Conservation (phyloP, 2,888 invertebrate species). For the Invenusta paracnida region DNA sequence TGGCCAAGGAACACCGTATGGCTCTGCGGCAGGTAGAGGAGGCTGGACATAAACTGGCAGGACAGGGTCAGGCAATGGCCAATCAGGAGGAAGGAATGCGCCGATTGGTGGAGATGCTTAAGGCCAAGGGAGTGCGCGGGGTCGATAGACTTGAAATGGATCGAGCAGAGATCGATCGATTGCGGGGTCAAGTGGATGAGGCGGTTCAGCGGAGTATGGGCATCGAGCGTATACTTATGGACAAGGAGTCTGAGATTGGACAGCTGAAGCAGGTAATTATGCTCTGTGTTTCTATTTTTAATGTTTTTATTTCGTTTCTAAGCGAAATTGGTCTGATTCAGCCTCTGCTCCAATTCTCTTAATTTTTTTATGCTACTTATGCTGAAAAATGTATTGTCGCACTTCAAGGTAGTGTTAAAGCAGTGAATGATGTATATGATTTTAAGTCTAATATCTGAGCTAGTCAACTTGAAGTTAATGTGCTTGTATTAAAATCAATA, state of each 20-base stretch:
- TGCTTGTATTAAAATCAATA: too few relatives aligned
- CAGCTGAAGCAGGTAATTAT: slow-evolving; percentile 11
- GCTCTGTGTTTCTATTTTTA: too few relatives aligned
- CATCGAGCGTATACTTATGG: slow-evolving; percentile 11
- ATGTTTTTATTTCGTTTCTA: not conserved
- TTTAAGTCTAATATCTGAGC: too few relatives aligned
- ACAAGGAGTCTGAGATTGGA: not conserved
- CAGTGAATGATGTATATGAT: too few relatives aligned
- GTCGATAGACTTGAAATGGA: slow-evolving; percentile 32
- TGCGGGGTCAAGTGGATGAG: slow-evolving; percentile 6
- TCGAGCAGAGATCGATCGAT: slow-evolving; percentile 27
- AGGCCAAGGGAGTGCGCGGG: not conserved
- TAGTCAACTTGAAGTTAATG: too few relatives aligned
- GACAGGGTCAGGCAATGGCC: slow-evolving; percentile 1
- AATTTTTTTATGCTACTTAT: too few relatives aligned
- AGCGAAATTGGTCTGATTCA: too few relatives aligned
- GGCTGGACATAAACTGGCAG: not conserved
- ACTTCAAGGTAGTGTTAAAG: too few relatives aligned
- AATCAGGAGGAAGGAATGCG: slow-evolving; percentile 18
- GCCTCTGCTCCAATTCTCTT: too few relatives aligned
- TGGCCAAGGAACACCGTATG: slow-evolving; percentile 39
- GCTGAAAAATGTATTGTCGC: too few relatives aligned
- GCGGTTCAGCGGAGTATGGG: not conserved
- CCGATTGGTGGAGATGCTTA: not conserved
- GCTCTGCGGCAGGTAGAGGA: slow-evolving; percentile 1